phyloP scores from a whole-genome alignment of 2,113 vertebrate genomes.

The Sylvilagus bachmani region DNA sequence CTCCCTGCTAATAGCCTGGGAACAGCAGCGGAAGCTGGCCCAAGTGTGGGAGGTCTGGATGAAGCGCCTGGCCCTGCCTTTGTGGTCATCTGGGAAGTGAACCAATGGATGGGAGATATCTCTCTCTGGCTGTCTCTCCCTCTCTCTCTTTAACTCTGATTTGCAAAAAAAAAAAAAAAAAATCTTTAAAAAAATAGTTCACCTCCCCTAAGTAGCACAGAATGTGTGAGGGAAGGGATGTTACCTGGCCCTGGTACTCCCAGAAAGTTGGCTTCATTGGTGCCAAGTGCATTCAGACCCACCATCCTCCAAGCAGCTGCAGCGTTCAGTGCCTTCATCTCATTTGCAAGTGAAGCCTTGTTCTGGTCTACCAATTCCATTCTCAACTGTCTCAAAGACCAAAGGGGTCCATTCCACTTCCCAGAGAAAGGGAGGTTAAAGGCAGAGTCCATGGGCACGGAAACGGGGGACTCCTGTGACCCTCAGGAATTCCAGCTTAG shows the following conservation, averaged over 20 bases:
- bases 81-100: no score
- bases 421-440: constrained; percentile 13
- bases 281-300: neutral
- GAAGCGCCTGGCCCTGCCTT: no score
- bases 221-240: neutral
- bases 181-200: neutral
- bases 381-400: constrained; percentile 20
- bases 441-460: neutral
- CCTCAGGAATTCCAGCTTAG: neutral
- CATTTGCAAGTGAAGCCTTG: neutral
- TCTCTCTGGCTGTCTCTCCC: no score
- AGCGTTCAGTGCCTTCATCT: neutral
- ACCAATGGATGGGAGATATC: no score
- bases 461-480: neutral
- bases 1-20: no score
- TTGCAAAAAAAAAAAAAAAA: no score
- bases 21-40: no score
- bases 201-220: neutral
- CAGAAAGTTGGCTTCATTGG: neutral
- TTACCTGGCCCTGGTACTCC: no score
- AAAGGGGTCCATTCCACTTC: neutral
- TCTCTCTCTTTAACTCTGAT: no score
- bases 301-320: neutral
- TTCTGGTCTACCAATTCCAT: neutral
- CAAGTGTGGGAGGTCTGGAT: no score